Conservation (phyloP, 2,797 vertebrate species). For the Protosalanx chinensis region DNA sequence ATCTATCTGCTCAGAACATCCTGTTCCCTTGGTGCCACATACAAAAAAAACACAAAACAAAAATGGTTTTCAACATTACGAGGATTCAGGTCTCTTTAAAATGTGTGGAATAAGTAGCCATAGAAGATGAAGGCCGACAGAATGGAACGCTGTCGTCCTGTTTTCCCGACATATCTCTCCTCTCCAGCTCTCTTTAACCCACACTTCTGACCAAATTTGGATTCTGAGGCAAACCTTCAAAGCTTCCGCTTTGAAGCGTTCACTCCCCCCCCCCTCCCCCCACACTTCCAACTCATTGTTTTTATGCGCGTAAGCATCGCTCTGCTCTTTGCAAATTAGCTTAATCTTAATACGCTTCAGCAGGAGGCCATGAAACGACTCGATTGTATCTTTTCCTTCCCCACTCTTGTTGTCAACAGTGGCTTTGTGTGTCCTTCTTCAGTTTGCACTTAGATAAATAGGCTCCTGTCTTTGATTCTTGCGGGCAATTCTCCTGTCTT, state of each 20-base stretch:
- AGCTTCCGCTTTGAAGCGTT: background rate
- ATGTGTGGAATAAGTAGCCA: constrained; percentile 34
- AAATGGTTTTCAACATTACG: constrained; percentile 40
- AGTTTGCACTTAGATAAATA: constrained; percentile 16
- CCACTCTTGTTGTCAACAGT: constrained; percentile 18
- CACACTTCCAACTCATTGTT: constrained; percentile 35
- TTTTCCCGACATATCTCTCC: constrained; percentile 47
- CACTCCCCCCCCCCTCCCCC: constrained; percentile 12
- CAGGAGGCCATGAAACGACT: constrained; percentile 37
- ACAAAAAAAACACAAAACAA: background rate
- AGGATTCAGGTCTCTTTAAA: constrained; percentile 31
- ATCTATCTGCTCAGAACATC: constrained; percentile 36
- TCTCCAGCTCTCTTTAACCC: constrained; percentile 33
- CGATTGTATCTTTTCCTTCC: constrained; percentile 29
- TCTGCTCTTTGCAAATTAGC: constrained; percentile 24
- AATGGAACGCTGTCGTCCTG: constrained; percentile 31
- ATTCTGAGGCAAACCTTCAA: constrained; percentile 26
- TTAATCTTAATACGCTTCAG: constrained; percentile 27
- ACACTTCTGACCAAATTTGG: constrained; percentile 26
- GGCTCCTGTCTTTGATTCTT: constrained; percentile 19
- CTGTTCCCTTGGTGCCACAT: constrained; percentile 9
- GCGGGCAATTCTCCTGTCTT: constrained; percentile 11
- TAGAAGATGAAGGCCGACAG: constrained; percentile 47
- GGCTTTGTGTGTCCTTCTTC: constrained; percentile 25
- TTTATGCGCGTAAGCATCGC: constrained; percentile 24